A percentile compares a stretch with the other conserved stretches of the same genome.
Evolutionary conservation across 2,797 vertebrate species (phyloP).

Genomic region (Acanthurus tractus): DNA sequence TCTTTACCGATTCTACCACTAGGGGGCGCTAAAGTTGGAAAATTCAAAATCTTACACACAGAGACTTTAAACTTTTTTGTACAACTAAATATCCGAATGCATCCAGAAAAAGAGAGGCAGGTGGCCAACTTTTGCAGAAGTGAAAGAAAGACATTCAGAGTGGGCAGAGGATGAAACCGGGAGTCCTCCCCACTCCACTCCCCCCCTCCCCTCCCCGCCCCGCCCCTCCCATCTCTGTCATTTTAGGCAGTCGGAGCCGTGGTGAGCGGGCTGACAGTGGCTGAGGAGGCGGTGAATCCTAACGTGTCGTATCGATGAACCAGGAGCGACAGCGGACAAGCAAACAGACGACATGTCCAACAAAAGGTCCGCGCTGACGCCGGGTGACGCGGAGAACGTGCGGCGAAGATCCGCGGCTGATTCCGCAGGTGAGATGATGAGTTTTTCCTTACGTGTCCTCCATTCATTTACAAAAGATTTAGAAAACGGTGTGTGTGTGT

Average conservation of each 20-base stretch:
- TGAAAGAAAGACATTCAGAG: no score
- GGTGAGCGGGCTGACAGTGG: background rate
- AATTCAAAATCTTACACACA: background rate
- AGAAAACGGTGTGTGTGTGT: background rate
- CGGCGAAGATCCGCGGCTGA: slow-evolving; percentile 76
- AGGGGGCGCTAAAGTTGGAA: background rate
- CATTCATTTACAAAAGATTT: background rate
- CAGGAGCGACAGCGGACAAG: background rate
- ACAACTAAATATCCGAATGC: no score
- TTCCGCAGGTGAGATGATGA: slow-evolving; percentile 70
- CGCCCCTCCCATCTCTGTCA: background rate
- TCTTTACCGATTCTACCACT: background rate
- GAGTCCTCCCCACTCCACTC: no score
- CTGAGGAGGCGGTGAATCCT: background rate
- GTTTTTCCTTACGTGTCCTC: background rate
- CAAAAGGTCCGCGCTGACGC: slow-evolving; percentile 43
- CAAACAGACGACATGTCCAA: slow-evolving; percentile 57
- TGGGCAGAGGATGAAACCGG: background rate
- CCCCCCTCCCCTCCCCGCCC: background rate
- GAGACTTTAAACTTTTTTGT: no score
- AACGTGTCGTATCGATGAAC: background rate
- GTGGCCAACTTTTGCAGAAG: no score
- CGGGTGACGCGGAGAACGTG: slow-evolving; percentile 70
- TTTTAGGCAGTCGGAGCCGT: background rate
- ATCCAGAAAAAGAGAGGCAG: no score